These are phyloP conservation scores for Athetis lepigone DNA, from an alignment of 2,888 invertebrate species.

Conservation along the genomic window DNA sequence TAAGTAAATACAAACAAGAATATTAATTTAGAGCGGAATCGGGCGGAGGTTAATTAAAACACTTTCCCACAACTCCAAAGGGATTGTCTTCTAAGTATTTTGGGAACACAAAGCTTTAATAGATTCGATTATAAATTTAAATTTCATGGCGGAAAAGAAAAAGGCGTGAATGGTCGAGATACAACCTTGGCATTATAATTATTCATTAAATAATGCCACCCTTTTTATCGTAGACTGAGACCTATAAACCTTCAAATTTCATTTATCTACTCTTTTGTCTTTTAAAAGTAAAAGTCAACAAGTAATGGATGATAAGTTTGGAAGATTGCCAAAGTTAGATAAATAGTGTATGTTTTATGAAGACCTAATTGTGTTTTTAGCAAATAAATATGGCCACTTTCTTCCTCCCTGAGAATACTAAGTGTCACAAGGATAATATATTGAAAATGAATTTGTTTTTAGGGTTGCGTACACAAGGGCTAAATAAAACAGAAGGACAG, in stretches of 20 bases:
- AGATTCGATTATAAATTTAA: conserved; percentile 68
- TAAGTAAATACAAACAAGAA: conserved; percentile 51
- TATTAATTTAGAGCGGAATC: conserved; percentile 48
- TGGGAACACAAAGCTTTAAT: conserved; percentile 58
- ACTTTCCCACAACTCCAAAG: conserved; percentile 52
- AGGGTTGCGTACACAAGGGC: too few relatives aligned
- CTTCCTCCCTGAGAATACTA: conserved; percentile 4
- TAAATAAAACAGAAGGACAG: too few relatives aligned
- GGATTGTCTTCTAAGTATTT: conserved; percentile 61
- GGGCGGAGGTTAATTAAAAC: conserved; percentile 58
- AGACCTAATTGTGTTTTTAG: conserved; percentile 6
- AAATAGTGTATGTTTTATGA: conserved; percentile 6
- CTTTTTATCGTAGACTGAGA: conserved; percentile 11
- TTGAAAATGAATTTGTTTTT: neutral
- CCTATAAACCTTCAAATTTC: neutral
- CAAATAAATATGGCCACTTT: conserved; percentile 22
- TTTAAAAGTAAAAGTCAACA: conserved; percentile 8
- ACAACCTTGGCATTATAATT: conserved; percentile 30
- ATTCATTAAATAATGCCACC: conserved; percentile 6
- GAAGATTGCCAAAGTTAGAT: conserved; percentile 6
- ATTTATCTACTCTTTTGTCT: neutral
- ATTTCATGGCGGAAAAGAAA: conserved; percentile 60
- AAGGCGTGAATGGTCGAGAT: conserved; percentile 53
- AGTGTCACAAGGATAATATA: neutral
- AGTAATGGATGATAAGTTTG: neutral